These are phyloP conservation scores for Phortica okadai DNA, from an alignment of 2,888 invertebrate genomes.

Conservation along the genomic window DNA sequence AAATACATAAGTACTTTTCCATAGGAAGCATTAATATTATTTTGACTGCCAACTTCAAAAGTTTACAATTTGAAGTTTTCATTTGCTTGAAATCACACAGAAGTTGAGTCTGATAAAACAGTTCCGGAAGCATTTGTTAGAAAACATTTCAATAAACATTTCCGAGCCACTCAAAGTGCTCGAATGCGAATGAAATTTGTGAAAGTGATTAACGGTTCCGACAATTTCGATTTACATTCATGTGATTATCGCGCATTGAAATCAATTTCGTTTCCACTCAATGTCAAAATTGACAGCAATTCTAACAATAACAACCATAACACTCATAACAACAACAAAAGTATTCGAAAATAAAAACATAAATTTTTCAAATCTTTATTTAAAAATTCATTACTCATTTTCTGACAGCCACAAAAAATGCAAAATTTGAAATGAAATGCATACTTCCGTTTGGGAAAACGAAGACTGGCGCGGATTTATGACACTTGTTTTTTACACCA, in stretches of 20 bases:
- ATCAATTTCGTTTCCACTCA: conserved; percentile 69
- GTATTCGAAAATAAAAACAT: conserved; percentile 49
- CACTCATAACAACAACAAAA: conserved; percentile 1
- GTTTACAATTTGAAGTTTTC: no score
- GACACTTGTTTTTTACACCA: no score
- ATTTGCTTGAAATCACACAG: no score
- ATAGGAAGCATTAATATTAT: no score
- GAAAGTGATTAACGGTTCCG: background rate
- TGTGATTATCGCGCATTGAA: conserved; percentile 57
- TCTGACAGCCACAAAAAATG: conserved; percentile 55
- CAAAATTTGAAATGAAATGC: background rate
- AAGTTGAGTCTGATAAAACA: background rate
- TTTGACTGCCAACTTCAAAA: no score
- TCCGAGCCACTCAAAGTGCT: background rate
- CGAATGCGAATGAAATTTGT: background rate
- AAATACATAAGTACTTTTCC: no score
- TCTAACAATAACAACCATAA: background rate
- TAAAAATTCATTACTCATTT: conserved; percentile 71
- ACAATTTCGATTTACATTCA: background rate
- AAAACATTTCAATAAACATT: background rate
- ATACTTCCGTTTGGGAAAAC: background rate
- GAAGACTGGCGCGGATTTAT: background rate
- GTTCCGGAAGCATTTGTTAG: background rate
- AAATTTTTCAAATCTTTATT: conserved; percentile 64
- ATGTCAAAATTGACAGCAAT: conserved; percentile 66